These are phyloP conservation scores for Cyclophora punctaria DNA, from an alignment of 2,888 invertebrate genomes.

Conservation along the genomic window DNA sequence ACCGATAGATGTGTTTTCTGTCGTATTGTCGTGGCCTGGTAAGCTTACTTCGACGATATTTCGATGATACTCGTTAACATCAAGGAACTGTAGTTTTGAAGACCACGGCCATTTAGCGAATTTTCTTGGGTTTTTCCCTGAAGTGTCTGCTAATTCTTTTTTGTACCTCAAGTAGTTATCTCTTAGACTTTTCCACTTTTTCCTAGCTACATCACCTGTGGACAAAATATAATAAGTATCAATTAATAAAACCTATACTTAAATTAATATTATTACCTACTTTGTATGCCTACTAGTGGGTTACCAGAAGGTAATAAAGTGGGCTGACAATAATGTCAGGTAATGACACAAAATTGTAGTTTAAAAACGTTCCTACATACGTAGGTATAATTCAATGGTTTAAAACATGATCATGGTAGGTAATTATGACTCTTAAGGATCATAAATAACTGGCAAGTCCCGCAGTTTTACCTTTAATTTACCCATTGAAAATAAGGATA, in stretches of 20 bases:
- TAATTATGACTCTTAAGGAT: no score
- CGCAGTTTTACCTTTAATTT: no score
- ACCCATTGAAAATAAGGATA: neutral
- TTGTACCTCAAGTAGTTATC: slow-evolving; percentile 9
- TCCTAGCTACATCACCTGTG: slow-evolving; percentile 1
- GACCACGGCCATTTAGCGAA: slow-evolving; percentile 7
- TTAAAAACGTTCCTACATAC: no score
- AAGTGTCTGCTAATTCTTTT: slow-evolving; percentile 4
- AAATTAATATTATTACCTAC: no score
- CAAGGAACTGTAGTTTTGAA: slow-evolving; percentile 4
- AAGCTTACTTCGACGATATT: neutral
- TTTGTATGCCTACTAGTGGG: no score
- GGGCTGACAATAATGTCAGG: no score
- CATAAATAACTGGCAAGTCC: no score
- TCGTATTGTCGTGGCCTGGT: neutral
- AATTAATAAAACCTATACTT: no score
- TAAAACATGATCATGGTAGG: no score
- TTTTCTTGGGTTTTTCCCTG: slow-evolving; percentile 7
- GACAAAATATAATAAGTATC: neutral
- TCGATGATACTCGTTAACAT: neutral
- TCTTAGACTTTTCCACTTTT: slow-evolving; percentile 7
- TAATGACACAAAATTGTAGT: no score
- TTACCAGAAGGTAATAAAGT: no score
- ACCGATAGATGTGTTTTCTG: neutral
- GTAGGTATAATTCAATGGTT: no score